Evolutionary conservation across 2,888 invertebrate genomes (phyloP).

Genomic region (Volucella bombylans): DNA sequence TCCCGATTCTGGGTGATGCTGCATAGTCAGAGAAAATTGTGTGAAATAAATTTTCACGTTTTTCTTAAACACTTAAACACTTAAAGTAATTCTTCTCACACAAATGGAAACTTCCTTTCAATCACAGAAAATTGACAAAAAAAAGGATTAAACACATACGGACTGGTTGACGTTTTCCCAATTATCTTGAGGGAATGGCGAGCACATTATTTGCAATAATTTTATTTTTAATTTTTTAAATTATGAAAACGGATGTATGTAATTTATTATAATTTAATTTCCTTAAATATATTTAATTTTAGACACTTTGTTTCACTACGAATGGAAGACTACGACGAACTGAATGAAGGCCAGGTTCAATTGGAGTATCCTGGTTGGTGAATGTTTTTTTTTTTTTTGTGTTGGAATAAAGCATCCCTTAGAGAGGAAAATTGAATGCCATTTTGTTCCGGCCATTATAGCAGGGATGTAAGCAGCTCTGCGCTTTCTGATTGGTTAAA

Average conservation of each 20-base stretch:
- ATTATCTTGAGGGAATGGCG: neutral
- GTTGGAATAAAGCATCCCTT: constrained; percentile 51
- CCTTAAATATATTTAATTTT: neutral
- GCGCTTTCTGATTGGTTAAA: constrained; percentile 56
- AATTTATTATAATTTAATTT: neutral
- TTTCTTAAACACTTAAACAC: constrained; percentile 16
- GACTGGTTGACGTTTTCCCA: constrained; percentile 4
- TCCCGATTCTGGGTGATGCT: constrained; percentile 81
- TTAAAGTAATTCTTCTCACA: constrained; percentile 1
- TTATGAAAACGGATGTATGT: neutral
- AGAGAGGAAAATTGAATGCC: constrained; percentile 31
- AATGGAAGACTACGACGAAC: constrained; percentile 58
- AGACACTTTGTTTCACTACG: constrained; percentile 22
- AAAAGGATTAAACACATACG: constrained; percentile 7
- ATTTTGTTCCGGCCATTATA: constrained; percentile 55
- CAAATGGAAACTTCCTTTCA: neutral
- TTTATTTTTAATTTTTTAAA: neutral
- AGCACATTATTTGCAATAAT: constrained; percentile 9
- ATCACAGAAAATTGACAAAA: neutral
- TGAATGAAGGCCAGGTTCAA: constrained; percentile 38
- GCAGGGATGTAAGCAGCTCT: constrained; percentile 61
- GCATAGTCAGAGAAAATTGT: constrained; percentile 76
- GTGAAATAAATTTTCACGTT: constrained; percentile 64
- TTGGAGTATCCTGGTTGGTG: constrained; percentile 53
- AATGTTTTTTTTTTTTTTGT: too few relatives aligned